Evolutionary conservation across 2,888 invertebrate genomes (phyloP).

Genomic region (Cerceris ruficornis): DNA sequence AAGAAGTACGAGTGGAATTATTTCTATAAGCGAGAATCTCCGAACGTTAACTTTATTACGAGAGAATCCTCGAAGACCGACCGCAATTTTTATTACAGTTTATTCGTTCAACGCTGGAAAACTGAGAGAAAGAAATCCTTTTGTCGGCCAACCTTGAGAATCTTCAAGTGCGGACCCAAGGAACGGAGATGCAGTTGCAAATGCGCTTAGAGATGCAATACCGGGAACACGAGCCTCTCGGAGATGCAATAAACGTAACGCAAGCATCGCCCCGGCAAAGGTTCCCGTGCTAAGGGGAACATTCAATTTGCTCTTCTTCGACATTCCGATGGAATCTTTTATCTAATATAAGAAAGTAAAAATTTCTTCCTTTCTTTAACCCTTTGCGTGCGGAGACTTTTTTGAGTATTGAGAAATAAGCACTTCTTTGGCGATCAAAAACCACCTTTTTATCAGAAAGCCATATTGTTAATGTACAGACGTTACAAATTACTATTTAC

Average conservation of each 20-base stretch:
- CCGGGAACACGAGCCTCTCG: slow-evolving; percentile 48
- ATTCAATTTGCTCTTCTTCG: slow-evolving; percentile 49
- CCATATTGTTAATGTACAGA: too few relatives aligned
- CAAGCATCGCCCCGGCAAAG: slow-evolving; percentile 56
- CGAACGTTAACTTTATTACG: neutral
- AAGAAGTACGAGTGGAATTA: neutral
- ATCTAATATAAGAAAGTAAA: slow-evolving; percentile 43
- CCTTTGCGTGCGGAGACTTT: too few relatives aligned
- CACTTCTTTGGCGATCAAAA: too few relatives aligned
- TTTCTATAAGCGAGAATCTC: neutral
- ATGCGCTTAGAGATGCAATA: slow-evolving; percentile 63
- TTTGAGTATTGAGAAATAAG: too few relatives aligned
- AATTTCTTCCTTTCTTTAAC: slow-evolving; percentile 18
- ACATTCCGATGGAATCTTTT: slow-evolving; percentile 52
- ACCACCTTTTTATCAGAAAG: too few relatives aligned
- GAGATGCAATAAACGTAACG: slow-evolving; percentile 63
- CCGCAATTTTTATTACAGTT: neutral
- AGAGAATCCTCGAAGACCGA: neutral
- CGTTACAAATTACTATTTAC: too few relatives aligned
- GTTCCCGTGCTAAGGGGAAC: slow-evolving; percentile 50
- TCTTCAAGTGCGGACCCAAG: slow-evolving; percentile 27
- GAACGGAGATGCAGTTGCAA: slow-evolving; percentile 49
- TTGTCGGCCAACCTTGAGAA: slow-evolving; percentile 45
- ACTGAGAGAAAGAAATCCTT: slow-evolving; percentile 19
- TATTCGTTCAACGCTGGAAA: neutral